A percentile compares a stretch with the other conserved stretches of the same genome.
Conservation (phyloP, 1,140 invertebrate genomes). For the Zaprionus vittiger region DNA sequence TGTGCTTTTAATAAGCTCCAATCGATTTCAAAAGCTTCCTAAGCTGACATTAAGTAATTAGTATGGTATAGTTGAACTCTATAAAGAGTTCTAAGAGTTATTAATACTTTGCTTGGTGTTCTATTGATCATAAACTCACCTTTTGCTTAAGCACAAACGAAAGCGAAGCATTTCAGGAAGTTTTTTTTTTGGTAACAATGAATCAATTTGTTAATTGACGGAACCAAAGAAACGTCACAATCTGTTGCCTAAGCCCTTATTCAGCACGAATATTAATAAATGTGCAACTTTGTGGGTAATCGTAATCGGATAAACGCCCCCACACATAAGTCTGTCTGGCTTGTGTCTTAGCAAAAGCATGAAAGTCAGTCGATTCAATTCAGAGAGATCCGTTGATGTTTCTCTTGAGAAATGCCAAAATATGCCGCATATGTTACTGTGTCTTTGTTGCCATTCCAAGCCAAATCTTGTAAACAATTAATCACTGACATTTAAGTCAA, state of each 20-base stretch:
- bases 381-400: slow-evolving; percentile 3
- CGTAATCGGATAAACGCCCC: slow-evolving; percentile 7
- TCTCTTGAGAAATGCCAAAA: slow-evolving; percentile 17
- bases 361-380: slow-evolving; percentile 31
- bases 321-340: background rate
- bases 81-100: too few species aligned
- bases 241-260: background rate
- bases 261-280: slow-evolving; percentile 41
- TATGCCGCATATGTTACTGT: background rate
- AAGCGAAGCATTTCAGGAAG: background rate
- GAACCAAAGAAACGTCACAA: background rate
- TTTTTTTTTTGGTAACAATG: background rate
- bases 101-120: too few species aligned
- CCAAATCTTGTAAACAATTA: slow-evolving; percentile 33
- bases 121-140: too few species aligned
- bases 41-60: background rate
- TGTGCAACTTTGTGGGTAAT: slow-evolving; percentile 7
- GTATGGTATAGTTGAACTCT: too few species aligned
- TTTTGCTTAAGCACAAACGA: background rate
- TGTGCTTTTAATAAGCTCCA: too few species aligned
- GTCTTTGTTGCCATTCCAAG: slow-evolving; percentile 35
- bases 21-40: too few species aligned
- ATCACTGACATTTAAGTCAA: slow-evolving; percentile 30
- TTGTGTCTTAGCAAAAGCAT: slow-evolving; percentile 5
- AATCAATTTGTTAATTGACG: background rate